Conservation (phyloP, 1,140 invertebrate genomes). For the Whitmania pigra region DNA sequence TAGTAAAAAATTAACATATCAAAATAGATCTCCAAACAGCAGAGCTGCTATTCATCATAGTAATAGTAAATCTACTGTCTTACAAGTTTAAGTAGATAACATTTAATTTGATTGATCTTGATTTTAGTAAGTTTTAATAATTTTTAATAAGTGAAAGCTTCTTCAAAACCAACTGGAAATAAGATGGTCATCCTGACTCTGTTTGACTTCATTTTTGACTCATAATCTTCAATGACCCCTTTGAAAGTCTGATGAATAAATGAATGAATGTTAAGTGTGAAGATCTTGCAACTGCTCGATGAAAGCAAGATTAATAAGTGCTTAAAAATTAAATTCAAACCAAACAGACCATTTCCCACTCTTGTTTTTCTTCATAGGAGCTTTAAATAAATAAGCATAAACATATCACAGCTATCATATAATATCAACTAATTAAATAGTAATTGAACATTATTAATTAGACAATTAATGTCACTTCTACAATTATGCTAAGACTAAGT, state of each 20-base stretch:
- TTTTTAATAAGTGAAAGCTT: too few species aligned
- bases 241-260: slow-evolving; percentile 30
- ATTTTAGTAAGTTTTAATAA: too few species aligned
- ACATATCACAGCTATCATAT: not conserved
- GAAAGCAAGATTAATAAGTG: too few species aligned
- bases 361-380: slow-evolving; percentile 18
- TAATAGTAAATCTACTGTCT: too few species aligned
- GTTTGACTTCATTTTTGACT: not conserved
- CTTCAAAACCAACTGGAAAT: not conserved
- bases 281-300: too few species aligned
- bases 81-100: too few species aligned
- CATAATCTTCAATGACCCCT: slow-evolving; percentile 39
- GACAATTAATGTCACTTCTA: not conserved
- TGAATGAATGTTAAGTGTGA: too few species aligned
- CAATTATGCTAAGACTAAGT: not conserved
- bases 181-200: not conserved
- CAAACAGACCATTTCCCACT: slow-evolving; percentile 20
- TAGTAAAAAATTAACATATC: too few species aligned
- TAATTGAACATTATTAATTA: not conserved
- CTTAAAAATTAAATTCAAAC: too few species aligned
- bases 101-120: too few species aligned
- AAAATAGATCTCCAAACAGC: too few species aligned
- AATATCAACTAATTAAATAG: not conserved
- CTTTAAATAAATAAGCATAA: slow-evolving; percentile 9
- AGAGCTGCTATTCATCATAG: too few species aligned